Percentiles rank a stretch among this genome's conserved stretches.
Evolutionary conservation across 2,797 vertebrate genomes (phyloP).

Genomic region (Lacerta bilineata): DNA sequence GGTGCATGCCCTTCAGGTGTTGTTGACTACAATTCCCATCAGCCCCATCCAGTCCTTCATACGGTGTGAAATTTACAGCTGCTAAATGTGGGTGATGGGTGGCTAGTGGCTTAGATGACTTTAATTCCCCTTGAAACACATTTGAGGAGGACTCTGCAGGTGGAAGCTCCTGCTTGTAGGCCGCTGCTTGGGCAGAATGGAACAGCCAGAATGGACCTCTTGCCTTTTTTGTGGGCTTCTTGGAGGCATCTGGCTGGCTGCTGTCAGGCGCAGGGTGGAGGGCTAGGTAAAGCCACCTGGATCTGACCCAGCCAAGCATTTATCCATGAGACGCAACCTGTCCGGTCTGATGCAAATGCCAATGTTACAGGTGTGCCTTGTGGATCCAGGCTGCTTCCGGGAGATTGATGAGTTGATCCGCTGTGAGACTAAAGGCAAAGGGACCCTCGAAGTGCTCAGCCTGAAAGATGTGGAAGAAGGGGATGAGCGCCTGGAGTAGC

Average conservation of each 20-base stretch:
- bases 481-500: slow-evolving; percentile 90
- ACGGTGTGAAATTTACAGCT: too few species aligned
- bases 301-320: background rate
- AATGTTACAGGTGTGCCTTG: slow-evolving; percentile 89
- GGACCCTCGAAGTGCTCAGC: slow-evolving; percentile 92
- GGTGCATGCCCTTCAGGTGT: too few species aligned
- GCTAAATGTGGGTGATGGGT: too few species aligned
- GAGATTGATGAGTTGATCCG: slow-evolving; percentile 97
- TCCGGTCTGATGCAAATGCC: background rate
- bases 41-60: too few species aligned
- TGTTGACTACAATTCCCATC: too few species aligned
- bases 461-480: slow-evolving; percentile 98
- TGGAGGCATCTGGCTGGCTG: background rate
- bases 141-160: too few species aligned
- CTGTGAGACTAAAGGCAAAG: slow-evolving; percentile 93
- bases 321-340: background rate
- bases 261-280: too few species aligned
- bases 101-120: background rate
- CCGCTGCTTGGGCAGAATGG: too few species aligned
- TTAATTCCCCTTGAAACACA: background rate
- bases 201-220: too few species aligned
- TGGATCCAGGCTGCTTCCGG: slow-evolving; percentile 96
- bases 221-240: too few species aligned
- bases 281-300: background rate
- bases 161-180: too few species aligned